Evolutionary conservation across 1,140 invertebrate genomes (phyloP).

Genomic region (Sarcophaga bullata): DNA sequence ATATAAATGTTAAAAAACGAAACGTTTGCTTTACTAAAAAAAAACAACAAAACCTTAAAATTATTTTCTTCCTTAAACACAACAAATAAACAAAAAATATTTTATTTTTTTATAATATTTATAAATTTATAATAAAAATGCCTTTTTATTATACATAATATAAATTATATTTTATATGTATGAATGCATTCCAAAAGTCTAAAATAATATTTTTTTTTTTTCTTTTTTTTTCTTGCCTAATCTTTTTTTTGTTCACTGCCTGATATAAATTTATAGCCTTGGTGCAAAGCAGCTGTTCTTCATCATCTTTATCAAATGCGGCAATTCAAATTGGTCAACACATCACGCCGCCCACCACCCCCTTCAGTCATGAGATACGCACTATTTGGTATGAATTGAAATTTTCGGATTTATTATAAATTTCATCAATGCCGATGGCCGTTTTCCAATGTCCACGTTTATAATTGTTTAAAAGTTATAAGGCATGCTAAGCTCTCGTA

Average conservation of each 20-base stretch:
- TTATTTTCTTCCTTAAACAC: constrained; percentile 32
- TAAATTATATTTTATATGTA: constrained; percentile 23
- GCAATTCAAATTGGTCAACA: constrained; percentile 54
- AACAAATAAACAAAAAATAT: constrained; percentile 41
- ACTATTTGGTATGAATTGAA: constrained; percentile 65
- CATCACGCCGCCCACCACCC: constrained; percentile 55
- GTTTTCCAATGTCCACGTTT: constrained; percentile 65
- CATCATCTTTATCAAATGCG: constrained; percentile 51
- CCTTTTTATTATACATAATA: neutral
- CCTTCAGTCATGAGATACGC: constrained; percentile 59
- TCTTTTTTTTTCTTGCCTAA: constrained; percentile 44
- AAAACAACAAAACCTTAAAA: neutral
- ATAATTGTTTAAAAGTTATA: constrained; percentile 65
- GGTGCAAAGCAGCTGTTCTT: constrained; percentile 45
- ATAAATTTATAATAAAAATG: neutral
- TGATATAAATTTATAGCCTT: constrained; percentile 39
- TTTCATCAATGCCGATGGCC: constrained; percentile 65
- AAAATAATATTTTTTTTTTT: constrained; percentile 3
- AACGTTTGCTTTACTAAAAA: neutral
- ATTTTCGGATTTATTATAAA: constrained; percentile 64
- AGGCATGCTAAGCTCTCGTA: constrained; percentile 66
- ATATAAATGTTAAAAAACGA: neutral
- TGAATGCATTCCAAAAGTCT: neutral
- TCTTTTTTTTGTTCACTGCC: constrained; percentile 22
- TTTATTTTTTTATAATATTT: constrained; percentile 44